phyloP scores from a whole-genome alignment of 2,888 invertebrate species.

The Petrolisthes manimaculis region DNA sequence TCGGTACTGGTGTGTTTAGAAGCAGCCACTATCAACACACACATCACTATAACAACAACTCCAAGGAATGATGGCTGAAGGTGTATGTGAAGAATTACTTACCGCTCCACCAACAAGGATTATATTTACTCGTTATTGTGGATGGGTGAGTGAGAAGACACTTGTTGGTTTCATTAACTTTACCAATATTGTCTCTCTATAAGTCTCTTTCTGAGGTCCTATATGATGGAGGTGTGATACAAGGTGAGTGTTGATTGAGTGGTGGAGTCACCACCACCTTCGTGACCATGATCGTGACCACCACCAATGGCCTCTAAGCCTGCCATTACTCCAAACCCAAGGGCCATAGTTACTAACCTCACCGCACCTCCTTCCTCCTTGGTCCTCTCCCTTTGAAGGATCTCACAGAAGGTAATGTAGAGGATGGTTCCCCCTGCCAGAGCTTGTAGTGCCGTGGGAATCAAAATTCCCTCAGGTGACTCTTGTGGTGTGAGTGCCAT shows the following conservation, averaged over 20 bases:
- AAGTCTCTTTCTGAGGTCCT: too few species aligned
- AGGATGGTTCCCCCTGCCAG: slow-evolving; percentile 92
- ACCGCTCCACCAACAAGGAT: too few species aligned
- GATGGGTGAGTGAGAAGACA: too few species aligned
- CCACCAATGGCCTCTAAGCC: slow-evolving; percentile 50
- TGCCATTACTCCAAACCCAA: slow-evolving; percentile 63
- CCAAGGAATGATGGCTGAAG: too few species aligned
- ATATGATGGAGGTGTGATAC: background rate
- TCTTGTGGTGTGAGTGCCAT: slow-evolving; percentile 67
- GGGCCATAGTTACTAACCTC: slow-evolving; percentile 50
- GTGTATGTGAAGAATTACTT: too few species aligned
- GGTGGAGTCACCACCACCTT: background rate
- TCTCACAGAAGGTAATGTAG: slow-evolving; percentile 95
- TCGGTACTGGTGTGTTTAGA: too few species aligned
- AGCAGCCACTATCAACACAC: too few species aligned
- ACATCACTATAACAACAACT: too few species aligned
- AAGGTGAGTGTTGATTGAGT: background rate
- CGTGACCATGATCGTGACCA: slow-evolving; percentile 34
- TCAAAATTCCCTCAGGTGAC: slow-evolving; percentile 63
- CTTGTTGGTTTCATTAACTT: too few species aligned
- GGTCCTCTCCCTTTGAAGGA: slow-evolving; percentile 63
- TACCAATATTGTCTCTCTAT: too few species aligned
- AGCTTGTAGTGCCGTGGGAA: slow-evolving; percentile 75
- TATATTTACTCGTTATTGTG: too few species aligned
- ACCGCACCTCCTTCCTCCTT: slow-evolving; percentile 30